Conservation (phyloP, 2,888 invertebrate genomes). For the Gari tellinella region DNA sequence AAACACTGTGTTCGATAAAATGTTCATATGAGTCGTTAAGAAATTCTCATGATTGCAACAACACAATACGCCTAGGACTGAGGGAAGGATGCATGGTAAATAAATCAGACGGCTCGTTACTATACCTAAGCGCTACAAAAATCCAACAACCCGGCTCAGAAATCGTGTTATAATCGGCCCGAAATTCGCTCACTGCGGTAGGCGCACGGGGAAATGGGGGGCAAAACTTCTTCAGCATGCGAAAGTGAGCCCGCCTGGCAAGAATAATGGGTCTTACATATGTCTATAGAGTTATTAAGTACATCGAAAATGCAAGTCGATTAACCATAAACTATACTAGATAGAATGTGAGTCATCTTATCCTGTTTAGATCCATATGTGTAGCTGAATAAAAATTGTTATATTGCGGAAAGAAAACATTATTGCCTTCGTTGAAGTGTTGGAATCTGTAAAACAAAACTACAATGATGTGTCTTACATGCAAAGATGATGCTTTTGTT, state of each 20-base stretch:
- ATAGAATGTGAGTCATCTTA: no score
- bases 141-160: slow-evolving; percentile 38
- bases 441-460: no score
- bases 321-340: slow-evolving; percentile 4
- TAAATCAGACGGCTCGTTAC: slow-evolving; percentile 49
- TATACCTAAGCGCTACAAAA: slow-evolving; percentile 50
- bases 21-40: no score
- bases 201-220: slow-evolving; percentile 30
- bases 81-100: slow-evolving; percentile 18
- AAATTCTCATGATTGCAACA: no score
- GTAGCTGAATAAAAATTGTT: no score
- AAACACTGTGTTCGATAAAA: no score
- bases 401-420: no score
- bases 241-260: slow-evolving; percentile 14
- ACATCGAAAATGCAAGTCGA: slow-evolving; percentile 46
- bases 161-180: slow-evolving; percentile 56
- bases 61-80: no score
- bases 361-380: no score
- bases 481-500: no score
- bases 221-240: slow-evolving; percentile 39
- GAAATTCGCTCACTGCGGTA: slow-evolving; percentile 56
- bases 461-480: no score
- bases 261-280: slow-evolving; percentile 42
- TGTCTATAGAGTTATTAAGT: slow-evolving; percentile 31
- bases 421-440: no score